Base-by-base conservation (phyloP, 2,113 vertebrate species). In the Cranoglanis bouderius region DNA sequence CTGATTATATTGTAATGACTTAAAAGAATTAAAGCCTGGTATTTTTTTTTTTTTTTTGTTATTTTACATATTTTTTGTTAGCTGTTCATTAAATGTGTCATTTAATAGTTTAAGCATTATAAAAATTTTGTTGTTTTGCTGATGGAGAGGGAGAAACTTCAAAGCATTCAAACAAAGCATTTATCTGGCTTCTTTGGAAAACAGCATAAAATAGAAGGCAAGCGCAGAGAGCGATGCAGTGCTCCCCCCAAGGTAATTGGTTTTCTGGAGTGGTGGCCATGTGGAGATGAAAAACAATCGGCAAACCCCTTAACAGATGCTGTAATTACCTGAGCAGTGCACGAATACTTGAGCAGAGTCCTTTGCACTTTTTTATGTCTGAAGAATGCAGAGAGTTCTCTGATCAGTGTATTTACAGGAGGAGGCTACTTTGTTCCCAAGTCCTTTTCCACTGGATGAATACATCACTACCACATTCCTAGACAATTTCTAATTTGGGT, bases 271-370 rank as follows among this genome's bases (percentile, higher is more conserved):
- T 94, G 95, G 93, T 91, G 94, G 93, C 94, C 95, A 96, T 95
- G 95, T 95, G 95, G 93, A 95, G 95, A 96, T 95, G 94, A 95
- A 95, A 96, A 96, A 95, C 94, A 95, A 94, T 95, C 93, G 92
- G 91, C 92, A 94, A 92, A 92, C 91, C 95, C 93, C 94, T 94
- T 95, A 96, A 95, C 95, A 96, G 94, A 96, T 95, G 95, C 94
- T 94, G 93, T 95, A 96, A 96, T 95, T 95, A 95, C 94, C 95
- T 95, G 92, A 93, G 94, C 93, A 94, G 91, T 91, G 75, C 90
- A 93, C 86, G 92, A 93, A 93, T 74, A 89, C 89, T 89, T 80
- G 85, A 88, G 89, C 90, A 29, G 81, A 87, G 90, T 89, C 84
- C 89, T 86, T 88, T 84, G 86, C 59, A 85, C 87, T 91, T 85